Conservation (phyloP, 2,888 invertebrate genomes). For the Acronicta leporina region DNA sequence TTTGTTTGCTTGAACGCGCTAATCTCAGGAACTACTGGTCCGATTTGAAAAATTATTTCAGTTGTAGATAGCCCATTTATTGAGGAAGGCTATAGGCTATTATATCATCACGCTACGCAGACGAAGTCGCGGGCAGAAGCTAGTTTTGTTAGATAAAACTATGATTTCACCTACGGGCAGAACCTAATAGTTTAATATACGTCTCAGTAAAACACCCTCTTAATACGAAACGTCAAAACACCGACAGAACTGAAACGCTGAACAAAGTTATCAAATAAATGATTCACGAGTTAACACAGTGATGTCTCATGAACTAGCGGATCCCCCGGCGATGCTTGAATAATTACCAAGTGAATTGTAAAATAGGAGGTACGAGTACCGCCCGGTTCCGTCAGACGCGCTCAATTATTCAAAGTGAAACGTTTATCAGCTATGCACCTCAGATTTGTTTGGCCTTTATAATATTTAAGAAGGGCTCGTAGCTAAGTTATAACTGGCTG, state of each 20-base stretch:
- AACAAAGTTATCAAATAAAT: conserved; percentile 44
- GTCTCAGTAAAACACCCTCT: no score
- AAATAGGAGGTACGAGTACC: conserved; percentile 40
- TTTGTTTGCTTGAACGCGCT: no score
- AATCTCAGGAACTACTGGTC: no score
- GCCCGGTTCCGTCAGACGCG: conserved; percentile 18
- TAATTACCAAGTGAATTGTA: conserved; percentile 51
- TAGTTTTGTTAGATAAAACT: no score
- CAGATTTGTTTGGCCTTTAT: conserved; percentile 34
- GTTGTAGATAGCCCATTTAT: no score
- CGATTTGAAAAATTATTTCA: no score
- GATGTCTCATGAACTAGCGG: conserved; percentile 47
- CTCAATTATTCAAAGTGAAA: conserved; percentile 48
- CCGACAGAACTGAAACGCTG: conserved; percentile 21
- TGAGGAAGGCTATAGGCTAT: no score
- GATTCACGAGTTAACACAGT: conserved; percentile 33
- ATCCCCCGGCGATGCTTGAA: conserved; percentile 40
- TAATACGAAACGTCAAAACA: conserved; percentile 16
- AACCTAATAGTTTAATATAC: no score
- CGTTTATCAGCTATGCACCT: conserved; percentile 32
- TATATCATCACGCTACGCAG: no score
- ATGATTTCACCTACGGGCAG: no score
- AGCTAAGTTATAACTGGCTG: no score
- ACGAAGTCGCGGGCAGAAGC: no score
- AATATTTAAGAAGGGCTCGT: conserved; percentile 19